Evolutionary conservation across 2,113 vertebrate genomes (phyloP).

Genomic region (Odocoileus virginianus): DNA sequence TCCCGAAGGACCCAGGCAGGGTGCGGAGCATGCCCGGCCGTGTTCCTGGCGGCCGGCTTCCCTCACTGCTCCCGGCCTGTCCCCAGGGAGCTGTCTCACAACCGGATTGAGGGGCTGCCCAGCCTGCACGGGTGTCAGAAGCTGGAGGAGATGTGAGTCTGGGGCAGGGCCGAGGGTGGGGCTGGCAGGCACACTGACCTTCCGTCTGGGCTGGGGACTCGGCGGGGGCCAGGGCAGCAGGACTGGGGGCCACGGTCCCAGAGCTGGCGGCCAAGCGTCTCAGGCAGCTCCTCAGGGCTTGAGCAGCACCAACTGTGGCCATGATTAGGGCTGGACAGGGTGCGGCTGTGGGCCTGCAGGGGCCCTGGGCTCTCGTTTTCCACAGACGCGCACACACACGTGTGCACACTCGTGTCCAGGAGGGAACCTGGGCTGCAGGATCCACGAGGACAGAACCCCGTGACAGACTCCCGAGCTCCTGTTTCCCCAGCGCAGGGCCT

Average conservation of each 20-base stretch:
- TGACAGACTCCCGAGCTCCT: not conserved
- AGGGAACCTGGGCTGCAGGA: not conserved
- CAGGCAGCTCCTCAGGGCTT: not conserved
- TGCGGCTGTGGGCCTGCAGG: not conserved
- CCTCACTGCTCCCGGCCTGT: not conserved
- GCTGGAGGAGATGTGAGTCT: conserved; percentile 95
- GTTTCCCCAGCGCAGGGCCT: too few species aligned
- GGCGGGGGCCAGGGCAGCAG: not conserved
- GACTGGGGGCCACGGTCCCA: not conserved
- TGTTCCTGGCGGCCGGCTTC: accelerated
- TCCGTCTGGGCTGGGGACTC: not conserved
- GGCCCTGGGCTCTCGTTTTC: not conserved
- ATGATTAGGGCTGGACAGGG: not conserved
- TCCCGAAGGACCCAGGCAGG: not conserved
- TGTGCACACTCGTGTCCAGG: not conserved
- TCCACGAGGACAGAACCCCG: not conserved
- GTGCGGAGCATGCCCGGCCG: not conserved
- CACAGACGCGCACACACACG: not conserved
- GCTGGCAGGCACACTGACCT: too few species aligned
- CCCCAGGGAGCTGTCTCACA: conserved; percentile 92
- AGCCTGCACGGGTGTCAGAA: conserved; percentile 90
- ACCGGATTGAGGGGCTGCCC: conserved; percentile 91
- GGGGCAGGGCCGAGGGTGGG: not conserved
- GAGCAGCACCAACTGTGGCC: not conserved
- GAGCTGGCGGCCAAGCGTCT: not conserved